Percentiles rank a stretch among this genome's conserved stretches.
Conservation (phyloP, 1,140 invertebrate species). For the Aphelenchoides avenae region DNA sequence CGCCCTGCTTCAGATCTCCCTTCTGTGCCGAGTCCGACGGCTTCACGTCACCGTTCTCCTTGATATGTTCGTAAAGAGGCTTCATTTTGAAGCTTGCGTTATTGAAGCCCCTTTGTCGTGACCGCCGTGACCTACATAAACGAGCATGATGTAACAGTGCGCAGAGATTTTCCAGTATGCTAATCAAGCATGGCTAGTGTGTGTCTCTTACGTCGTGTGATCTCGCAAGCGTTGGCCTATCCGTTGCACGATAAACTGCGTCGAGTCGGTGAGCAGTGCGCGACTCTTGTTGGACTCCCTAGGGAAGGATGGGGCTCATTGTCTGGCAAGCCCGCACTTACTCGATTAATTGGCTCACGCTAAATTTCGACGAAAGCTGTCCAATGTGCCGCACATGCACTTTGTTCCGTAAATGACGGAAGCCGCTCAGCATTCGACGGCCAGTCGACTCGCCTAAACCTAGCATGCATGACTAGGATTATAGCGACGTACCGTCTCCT, state of each 20-base stretch:
- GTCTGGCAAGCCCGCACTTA: too few species aligned
- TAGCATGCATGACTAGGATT: too few species aligned
- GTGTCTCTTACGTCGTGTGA: slow-evolving; percentile 22
- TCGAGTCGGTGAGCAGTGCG: slow-evolving; percentile 37
- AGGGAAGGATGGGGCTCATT: too few species aligned
- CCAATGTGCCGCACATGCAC: slow-evolving; percentile 43
- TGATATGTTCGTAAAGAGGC: slow-evolving; percentile 50
- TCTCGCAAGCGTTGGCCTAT: slow-evolving; percentile 25
- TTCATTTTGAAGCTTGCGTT: slow-evolving; percentile 17
- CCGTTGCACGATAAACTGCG: slow-evolving; percentile 35
- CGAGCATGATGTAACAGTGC: too few species aligned
- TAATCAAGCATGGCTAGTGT: not conserved
- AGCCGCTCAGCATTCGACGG: too few species aligned
- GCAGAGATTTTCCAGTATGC: too few species aligned
- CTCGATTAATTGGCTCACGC: slow-evolving; percentile 38
- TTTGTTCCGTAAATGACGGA: too few species aligned
- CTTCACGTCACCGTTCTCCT: slow-evolving; percentile 52
- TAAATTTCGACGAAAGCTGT: slow-evolving; percentile 41
- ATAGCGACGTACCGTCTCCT: too few species aligned
- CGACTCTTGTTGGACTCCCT: slow-evolving; percentile 50
- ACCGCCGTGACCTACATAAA: slow-evolving; percentile 15
- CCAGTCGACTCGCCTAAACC: too few species aligned
- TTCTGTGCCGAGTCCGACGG: slow-evolving; percentile 54
- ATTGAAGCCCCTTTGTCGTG: slow-evolving; percentile 20
- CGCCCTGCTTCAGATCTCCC: slow-evolving; percentile 54